Evolutionary conservation across 2,888 invertebrate genomes (phyloP).

Genomic region (Habroteleia sp.): DNA sequence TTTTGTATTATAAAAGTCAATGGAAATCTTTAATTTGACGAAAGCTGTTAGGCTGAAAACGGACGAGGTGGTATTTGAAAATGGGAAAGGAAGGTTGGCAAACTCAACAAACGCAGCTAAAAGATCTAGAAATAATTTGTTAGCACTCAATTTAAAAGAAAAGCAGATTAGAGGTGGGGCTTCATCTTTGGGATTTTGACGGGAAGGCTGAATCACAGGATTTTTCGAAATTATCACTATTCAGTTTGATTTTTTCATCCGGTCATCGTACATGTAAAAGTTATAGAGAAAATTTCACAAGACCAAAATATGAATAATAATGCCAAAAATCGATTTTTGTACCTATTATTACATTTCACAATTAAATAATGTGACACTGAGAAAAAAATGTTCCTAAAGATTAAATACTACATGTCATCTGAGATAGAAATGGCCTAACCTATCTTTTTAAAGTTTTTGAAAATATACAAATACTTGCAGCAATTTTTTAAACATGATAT

Average conservation of each 20-base stretch:
- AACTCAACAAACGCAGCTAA: slow-evolving; percentile 65
- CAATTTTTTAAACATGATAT: too few relatives aligned
- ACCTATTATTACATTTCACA: too few relatives aligned
- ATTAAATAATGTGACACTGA: too few relatives aligned
- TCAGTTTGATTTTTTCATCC: neutral
- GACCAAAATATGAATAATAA: too few relatives aligned
- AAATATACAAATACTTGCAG: too few relatives aligned
- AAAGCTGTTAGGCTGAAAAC: slow-evolving; percentile 43
- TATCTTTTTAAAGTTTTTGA: too few relatives aligned
- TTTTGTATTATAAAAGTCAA: neutral
- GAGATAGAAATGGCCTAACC: too few relatives aligned
- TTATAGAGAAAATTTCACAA: too few relatives aligned
- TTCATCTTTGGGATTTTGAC: slow-evolving; percentile 25
- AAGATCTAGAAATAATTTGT: slow-evolving; percentile 52
- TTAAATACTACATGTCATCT: too few relatives aligned
- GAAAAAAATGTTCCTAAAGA: too few relatives aligned
- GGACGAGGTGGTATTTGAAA: slow-evolving; percentile 10
- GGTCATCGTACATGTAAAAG: too few relatives aligned
- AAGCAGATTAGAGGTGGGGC: slow-evolving; percentile 51
- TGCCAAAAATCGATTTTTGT: too few relatives aligned
- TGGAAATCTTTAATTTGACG: slow-evolving; percentile 36
- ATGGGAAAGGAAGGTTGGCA: slow-evolving; percentile 28
- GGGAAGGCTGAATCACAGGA: slow-evolving; percentile 34
- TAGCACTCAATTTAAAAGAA: slow-evolving; percentile 57
- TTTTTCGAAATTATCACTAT: slow-evolving; percentile 14